Percentiles rank a stretch among this genome's conserved stretches.
These are phyloP conservation scores for Astreopora myriophthalma DNA, from an alignment of 64 coral and sea anemone species.

Conservation along the genomic window DNA sequence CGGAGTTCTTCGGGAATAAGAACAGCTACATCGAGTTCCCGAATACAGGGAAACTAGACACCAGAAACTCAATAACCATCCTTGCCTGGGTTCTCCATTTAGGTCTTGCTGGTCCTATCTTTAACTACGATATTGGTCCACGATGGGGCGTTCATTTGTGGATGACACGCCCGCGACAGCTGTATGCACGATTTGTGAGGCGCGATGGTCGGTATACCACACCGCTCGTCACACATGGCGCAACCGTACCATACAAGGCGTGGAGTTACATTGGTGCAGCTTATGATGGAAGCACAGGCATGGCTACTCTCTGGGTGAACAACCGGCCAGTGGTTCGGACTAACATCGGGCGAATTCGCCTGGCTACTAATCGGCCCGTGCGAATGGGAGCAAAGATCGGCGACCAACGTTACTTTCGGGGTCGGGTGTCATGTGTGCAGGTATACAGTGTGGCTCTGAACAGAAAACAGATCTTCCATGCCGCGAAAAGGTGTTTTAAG, in stretches of 20 bases:
- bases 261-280: conserved; percentile 57
- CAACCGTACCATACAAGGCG: conserved; percentile 23
- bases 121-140: conserved; percentile 62
- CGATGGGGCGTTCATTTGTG: conserved; percentile 58
- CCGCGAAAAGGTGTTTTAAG: conserved; percentile 59
- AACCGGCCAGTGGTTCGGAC: conserved; percentile 51
- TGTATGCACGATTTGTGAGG: conserved; percentile 61
- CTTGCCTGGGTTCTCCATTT: conserved; percentile 57
- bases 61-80: conserved; percentile 58
- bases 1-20: conserved; percentile 21
- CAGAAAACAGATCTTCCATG: conserved; percentile 29
- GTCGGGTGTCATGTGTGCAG: conserved; percentile 62
- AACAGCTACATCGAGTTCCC: conserved; percentile 68
- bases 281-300: conserved; percentile 47
- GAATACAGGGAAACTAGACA: conserved; percentile 39
- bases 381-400: conserved; percentile 66
- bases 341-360: conserved; percentile 55
- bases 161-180: conserved; percentile 45
- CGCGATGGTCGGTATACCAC: conserved; percentile 54
- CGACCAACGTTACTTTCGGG: conserved; percentile 60
- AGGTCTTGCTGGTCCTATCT: conserved; percentile 36
- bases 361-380: conserved; percentile 42
- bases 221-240: conserved; percentile 31
- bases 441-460: conserved; percentile 63
- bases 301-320: conserved; percentile 66